Evolutionary conservation across 2,888 invertebrate genomes (phyloP), one percentile per base, ranked within the genome.

Genomic region (Pterobdella sp.): DNA sequence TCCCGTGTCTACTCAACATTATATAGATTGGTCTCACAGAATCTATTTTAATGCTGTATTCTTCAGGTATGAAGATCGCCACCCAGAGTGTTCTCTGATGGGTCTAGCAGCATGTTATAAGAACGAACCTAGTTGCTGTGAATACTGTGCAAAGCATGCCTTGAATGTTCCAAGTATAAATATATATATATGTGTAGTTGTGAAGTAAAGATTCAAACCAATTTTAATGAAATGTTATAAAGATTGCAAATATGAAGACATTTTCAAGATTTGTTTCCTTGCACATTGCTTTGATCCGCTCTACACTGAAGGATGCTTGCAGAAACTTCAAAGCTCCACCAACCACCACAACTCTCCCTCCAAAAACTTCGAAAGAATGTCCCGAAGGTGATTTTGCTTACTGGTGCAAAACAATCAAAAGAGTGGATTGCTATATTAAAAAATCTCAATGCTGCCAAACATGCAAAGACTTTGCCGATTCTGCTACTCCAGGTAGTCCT

Each of bases 301-400:
- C 31, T 66, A 65, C 2, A 56, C 60, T 22, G 29, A 66, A 10
- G 29, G 68, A 29, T 75, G 75, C 74, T 0, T 75, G 75, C 37
- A 42, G 56, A 31, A 1, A 34, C n/a, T 18, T 31, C 35, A 18
- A 56, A 22, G 22, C 37, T 22, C 18, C 56, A 26, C 52, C 71
- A 14, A 52, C 49, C 10, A 71, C 60, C 14, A 71, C 71, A 1
- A 71, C 71, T 2, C 2, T 18, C 35, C 2, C 31, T 36, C 63
- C 56, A 29, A 34, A 35, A 34, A 18, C 2, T 36, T 42, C 29
- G 35, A 29, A 68, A 4, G 34, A 7, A 26, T 72, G 72, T 37
- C 66, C 64, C 1, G n/a, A 3, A 7, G 73, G 73, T 1, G 73
- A 73, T 29, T 32, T 2, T 10, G 73, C 68, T 1, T n/a, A 14